Evolutionary conservation across 92 coral and sea anemone genomes (phyloP).

Genomic region (Virgularia gustaviana): DNA sequence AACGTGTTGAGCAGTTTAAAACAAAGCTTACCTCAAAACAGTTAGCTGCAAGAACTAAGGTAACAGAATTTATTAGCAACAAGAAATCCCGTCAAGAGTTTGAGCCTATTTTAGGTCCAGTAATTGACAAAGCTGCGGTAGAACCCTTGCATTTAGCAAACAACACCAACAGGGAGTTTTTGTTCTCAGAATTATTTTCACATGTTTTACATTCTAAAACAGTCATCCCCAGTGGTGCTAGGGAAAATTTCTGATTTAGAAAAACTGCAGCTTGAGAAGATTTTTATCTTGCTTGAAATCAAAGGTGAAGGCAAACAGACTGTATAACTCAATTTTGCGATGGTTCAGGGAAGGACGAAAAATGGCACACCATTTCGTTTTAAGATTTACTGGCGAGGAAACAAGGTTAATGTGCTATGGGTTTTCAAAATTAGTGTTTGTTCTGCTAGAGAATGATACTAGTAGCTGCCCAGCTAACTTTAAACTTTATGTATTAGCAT

Average conservation of each 20-base stretch:
- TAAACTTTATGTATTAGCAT: constrained; percentile 2
- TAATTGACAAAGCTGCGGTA: constrained; percentile 44
- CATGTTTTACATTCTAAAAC: constrained; percentile 40
- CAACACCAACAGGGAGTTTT: constrained; percentile 48
- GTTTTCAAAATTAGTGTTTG: constrained; percentile 19
- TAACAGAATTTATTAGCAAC: constrained; percentile 44
- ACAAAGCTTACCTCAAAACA: constrained; percentile 35
- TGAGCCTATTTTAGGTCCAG: constrained; percentile 43
- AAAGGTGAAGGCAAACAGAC: constrained; percentile 38
- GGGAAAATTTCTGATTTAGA: too few species aligned
- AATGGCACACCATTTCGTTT: constrained; percentile 19
- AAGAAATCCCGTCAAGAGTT: constrained; percentile 51
- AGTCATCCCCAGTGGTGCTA: constrained; percentile 33
- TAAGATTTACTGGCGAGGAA: constrained; percentile 51
- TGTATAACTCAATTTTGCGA: constrained; percentile 43
- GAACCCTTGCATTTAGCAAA: constrained; percentile 53
- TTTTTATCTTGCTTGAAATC: constrained; percentile 37
- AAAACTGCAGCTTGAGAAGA: constrained; percentile 25
- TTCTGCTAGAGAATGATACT: not conserved
- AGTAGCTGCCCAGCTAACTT: not conserved
- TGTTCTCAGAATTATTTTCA: constrained; percentile 26
- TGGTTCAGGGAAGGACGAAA: constrained; percentile 46
- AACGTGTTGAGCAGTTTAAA: constrained; percentile 33
- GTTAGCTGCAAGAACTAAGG: constrained; percentile 36
- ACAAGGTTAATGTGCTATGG: constrained; percentile 41